Percentiles rank a stretch among this genome's conserved stretches.
These are phyloP conservation scores for Sternotherus odoratus DNA, from an alignment of 2,797 vertebrate genomes.

Conservation along the genomic window DNA sequence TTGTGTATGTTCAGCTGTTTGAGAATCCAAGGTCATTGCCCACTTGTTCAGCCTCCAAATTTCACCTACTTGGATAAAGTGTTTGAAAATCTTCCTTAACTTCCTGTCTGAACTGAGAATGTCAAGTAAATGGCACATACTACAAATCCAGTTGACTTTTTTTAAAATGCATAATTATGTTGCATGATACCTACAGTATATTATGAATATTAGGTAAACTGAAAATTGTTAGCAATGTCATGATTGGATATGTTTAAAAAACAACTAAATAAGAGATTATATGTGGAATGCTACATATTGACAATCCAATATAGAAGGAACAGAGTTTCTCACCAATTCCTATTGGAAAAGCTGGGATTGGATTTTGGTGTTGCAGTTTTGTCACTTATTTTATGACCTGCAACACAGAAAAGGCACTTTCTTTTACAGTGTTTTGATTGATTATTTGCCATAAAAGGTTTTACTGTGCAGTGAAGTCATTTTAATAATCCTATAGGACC, in stretches of 20 bases:
- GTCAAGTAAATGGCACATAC: not conserved
- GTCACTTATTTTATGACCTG: not conserved
- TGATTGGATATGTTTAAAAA: not conserved
- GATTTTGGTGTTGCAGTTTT: not conserved
- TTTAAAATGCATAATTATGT: not conserved
- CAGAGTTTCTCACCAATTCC: not conserved
- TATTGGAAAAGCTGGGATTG: too few relatives aligned
- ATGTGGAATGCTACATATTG: not conserved
- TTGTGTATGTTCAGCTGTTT: constrained; percentile 10
- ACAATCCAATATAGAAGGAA: not conserved
- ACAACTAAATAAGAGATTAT: not conserved
- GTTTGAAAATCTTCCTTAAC: constrained; percentile 20
- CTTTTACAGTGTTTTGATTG: not conserved
- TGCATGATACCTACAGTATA: not conserved
- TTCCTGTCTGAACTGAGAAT: not conserved
- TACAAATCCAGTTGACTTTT: not conserved
- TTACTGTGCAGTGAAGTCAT: constrained; percentile 2
- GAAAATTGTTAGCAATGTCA: not conserved
- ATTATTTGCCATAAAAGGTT: not conserved
- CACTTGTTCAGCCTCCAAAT: constrained; percentile 5
- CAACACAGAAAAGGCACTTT: not conserved
- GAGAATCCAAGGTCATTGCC: not conserved
- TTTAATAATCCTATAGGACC: not conserved
- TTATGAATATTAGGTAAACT: not conserved
- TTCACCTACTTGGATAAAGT: not conserved